Evolutionary conservation across 2,797 vertebrate species (phyloP), one percentile per base, ranked within the genome.

Genomic region (Malacoctenus gilli): DNA sequence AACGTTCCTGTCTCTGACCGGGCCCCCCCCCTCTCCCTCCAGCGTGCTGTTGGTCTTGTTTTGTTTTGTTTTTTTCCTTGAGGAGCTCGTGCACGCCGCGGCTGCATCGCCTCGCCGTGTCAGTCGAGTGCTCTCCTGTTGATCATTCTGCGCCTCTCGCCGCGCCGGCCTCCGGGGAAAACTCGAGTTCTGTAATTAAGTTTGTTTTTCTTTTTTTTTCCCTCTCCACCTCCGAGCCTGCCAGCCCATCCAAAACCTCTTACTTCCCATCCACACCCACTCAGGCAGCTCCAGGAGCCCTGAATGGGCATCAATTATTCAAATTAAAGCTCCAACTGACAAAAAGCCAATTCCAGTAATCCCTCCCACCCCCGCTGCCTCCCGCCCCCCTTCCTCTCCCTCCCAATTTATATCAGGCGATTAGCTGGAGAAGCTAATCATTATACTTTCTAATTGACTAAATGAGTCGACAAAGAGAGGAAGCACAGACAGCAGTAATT

Each of bases 271-370:
- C 66, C 40, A 75, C 80, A 79, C 73, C 63, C 76, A 79, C 82
- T 74, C 75, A 75, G 60, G 36, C 75, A 54, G 59, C 72, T 64
- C 64, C 56, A 61, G 74, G 14, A 61, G 72, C 43, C 80, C 72
- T 1, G 75, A 84, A 80, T 72, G 68, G 72, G 77, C 83, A 75
- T 79, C 80, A 85, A 87, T 89, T 90, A 89, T 86, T 87, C 73
- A 89, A 89, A 89, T 88, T 73, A 86, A 34, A 81, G 75, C 70
- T 83, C 72, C 75, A 87, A 85, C 87, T 89, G 87, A 91, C 88
- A 89, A 92, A 91, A 91, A 91, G 88, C 81, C 80, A 89, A 83
- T 84, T 83, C 54, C 69, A 72, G 68, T 71, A 75, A 71, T 75
- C 72, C 55, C 63, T 25, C 71, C 80, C 37, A 12, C 64, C 58